Percentiles rank a stretch among this genome's conserved stretches.
These are phyloP conservation scores for Episyrphus balteatus DNA, from an alignment of 1,140 invertebrate genomes.

Conservation along the genomic window DNA sequence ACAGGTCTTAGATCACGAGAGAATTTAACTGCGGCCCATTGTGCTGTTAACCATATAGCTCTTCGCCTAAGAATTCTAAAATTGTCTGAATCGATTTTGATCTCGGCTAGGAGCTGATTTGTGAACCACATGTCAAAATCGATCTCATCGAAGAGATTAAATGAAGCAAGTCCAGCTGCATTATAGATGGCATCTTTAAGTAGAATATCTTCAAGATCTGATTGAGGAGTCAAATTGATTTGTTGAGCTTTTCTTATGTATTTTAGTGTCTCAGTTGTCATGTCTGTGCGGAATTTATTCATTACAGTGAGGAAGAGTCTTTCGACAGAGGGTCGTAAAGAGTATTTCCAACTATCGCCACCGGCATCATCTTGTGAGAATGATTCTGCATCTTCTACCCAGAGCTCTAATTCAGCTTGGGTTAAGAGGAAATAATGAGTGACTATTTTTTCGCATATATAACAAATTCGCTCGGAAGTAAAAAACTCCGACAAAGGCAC, in stretches of 20 bases:
- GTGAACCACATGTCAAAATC: constrained; percentile 91
- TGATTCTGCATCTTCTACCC: constrained; percentile 82
- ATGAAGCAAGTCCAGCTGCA: constrained; percentile 79
- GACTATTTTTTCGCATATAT: constrained; percentile 74
- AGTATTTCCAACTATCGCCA: constrained; percentile 87
- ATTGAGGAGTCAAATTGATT: constrained; percentile 47
- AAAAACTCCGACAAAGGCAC: constrained; percentile 53
- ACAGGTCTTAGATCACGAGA: constrained; percentile 63
- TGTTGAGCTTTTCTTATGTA: constrained; percentile 52
- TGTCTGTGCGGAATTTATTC: constrained; percentile 59
- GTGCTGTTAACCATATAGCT: constrained; percentile 76
- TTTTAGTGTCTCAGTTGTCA: constrained; percentile 63
- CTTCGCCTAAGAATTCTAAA: constrained; percentile 80
- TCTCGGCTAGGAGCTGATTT: constrained; percentile 67
- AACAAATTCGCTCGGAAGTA: constrained; percentile 51
- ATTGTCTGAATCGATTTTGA: constrained; percentile 70
- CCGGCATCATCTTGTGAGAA: constrained; percentile 79
- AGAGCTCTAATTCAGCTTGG: constrained; percentile 70
- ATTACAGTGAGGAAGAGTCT: constrained; percentile 74
- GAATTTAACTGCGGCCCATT: constrained; percentile 81
- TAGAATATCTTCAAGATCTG: constrained; percentile 64
- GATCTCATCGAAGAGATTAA: constrained; percentile 84
- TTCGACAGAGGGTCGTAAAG: constrained; percentile 78
- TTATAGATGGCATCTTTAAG: constrained; percentile 93
- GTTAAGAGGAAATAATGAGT: constrained; percentile 81